phyloP scores from a whole-genome alignment of 1,140 invertebrate genomes.

The Daktulosphaira vitifoliae region DNA sequence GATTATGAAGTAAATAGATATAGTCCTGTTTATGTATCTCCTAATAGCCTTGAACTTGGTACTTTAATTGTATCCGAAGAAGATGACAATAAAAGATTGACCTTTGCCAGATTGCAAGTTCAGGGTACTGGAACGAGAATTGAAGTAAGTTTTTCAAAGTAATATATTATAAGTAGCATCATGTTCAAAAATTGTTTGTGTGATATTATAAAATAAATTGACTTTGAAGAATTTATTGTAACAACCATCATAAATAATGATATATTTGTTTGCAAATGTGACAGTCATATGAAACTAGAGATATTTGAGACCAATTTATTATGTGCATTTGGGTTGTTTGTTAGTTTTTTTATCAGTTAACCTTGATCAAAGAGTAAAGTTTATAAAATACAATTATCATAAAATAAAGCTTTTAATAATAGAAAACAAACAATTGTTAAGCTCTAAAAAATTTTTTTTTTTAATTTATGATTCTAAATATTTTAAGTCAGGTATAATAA shows the following conservation, averaged over 20 bases:
- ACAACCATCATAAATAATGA: slow-evolving; percentile 13
- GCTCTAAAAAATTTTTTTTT: too few species aligned
- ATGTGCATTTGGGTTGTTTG: slow-evolving; percentile 16
- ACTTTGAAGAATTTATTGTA: not conserved
- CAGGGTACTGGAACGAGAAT: slow-evolving; percentile 50
- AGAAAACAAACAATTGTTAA: too few species aligned
- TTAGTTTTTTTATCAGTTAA: not conserved
- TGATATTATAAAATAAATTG: slow-evolving; percentile 1
- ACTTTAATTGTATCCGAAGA: slow-evolving; percentile 68
- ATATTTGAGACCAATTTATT: slow-evolving; percentile 14
- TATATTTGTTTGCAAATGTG: not conserved
- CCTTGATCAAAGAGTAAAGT: too few species aligned
- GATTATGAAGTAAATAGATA: slow-evolving; percentile 75
- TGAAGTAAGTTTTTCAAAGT: slow-evolving; percentile 39
- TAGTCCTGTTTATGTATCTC: slow-evolving; percentile 64
- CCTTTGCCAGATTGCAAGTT: slow-evolving; percentile 60
- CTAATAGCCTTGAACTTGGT: slow-evolving; percentile 67
- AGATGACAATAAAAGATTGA: slow-evolving; percentile 68
- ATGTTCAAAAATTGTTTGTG: slow-evolving; percentile 7
- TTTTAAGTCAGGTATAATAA: too few species aligned
- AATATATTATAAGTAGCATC: slow-evolving; percentile 19
- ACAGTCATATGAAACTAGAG: slow-evolving; percentile 13
- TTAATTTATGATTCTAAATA: too few species aligned
- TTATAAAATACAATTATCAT: too few species aligned
- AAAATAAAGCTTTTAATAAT: too few species aligned